phyloP scores from a whole-genome alignment of 2,113 vertebrate genomes.

The Phainopepla nitens region DNA sequence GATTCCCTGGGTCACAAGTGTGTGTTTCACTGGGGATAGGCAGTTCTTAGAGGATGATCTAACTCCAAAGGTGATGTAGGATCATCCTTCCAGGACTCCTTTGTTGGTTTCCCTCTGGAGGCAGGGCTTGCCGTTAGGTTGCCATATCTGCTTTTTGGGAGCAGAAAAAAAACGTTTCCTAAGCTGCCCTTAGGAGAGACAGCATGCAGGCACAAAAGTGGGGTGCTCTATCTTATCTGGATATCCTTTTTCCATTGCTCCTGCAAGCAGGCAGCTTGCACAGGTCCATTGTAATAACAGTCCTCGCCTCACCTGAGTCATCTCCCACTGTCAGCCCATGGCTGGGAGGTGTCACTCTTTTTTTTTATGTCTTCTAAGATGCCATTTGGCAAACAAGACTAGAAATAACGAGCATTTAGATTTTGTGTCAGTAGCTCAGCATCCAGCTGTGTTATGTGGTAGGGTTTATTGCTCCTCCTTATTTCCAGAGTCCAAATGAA shows the following conservation, averaged over 20 bases:
- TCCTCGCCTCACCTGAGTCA: background rate
- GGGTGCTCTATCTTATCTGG: background rate
- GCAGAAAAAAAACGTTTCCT: fast-evolving
- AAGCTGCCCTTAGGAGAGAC: background rate
- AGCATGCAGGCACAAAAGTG: background rate
- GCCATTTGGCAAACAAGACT: background rate
- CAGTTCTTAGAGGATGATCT: background rate
- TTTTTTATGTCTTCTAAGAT: background rate
- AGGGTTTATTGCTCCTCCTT: background rate
- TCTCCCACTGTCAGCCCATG: background rate
- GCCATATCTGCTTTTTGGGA: background rate
- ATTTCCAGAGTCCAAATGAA: background rate
- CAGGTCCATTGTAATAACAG: background rate
- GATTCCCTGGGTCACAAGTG: background rate
- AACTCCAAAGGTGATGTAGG: background rate
- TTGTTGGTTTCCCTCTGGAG: background rate
- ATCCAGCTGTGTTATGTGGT: background rate
- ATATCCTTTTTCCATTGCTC: background rate
- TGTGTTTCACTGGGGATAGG: background rate
- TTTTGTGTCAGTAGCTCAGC: background rate
- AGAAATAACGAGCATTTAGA: background rate
- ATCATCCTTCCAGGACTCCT: background rate
- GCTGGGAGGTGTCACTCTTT: fast-evolving
- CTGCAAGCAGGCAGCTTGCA: background rate
- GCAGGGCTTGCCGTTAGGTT: background rate